These are phyloP conservation scores for Chloroclysta siterata DNA, from an alignment of 2,888 invertebrate genomes.

Conservation along the genomic window DNA sequence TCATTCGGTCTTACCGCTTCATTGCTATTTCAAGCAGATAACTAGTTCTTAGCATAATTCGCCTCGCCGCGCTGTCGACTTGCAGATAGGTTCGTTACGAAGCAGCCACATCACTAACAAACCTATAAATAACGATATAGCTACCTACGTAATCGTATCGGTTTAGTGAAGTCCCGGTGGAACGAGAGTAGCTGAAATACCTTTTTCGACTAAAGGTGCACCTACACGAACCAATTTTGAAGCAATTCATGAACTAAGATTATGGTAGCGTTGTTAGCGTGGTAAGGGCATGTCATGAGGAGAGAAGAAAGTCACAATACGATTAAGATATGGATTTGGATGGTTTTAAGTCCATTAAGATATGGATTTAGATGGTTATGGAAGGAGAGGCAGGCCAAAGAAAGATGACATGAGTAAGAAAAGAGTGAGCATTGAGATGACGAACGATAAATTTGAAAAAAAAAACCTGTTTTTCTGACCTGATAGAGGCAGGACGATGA, in stretches of 20 bases:
- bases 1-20: neutral
- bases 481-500: no score
- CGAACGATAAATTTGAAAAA: no score
- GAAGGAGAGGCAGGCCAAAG: no score
- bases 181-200: neutral
- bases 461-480: no score
- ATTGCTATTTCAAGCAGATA: constrained; percentile 17
- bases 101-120: constrained; percentile 35
- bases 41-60: constrained; percentile 31
- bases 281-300: no score
- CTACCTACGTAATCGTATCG: neutral
- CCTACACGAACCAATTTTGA: neutral
- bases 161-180: neutral
- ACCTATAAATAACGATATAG: constrained; percentile 47
- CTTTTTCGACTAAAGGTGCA: neutral
- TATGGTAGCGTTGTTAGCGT: neutral
- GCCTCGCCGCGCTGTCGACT: constrained; percentile 29
- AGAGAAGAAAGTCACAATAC: no score
- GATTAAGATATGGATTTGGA: no score
- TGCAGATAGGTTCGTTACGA: constrained; percentile 39
- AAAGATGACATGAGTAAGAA: no score
- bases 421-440: no score
- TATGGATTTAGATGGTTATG: no score
- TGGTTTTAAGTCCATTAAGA: no score
- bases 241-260: neutral